phyloP scores from a whole-genome alignment of 1,140 invertebrate species.

The Sitobion miscanthi region DNA sequence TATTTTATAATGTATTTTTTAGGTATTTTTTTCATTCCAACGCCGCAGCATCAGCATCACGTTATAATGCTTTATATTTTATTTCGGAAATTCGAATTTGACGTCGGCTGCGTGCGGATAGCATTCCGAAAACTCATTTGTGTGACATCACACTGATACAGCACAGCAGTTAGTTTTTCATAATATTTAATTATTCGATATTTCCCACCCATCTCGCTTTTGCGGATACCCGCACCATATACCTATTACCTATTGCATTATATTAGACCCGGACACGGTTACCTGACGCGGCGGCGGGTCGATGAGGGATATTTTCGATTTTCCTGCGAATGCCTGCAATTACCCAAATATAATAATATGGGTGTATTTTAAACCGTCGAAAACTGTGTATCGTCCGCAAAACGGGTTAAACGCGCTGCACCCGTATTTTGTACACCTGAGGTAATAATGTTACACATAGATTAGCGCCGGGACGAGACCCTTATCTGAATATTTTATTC shows the following conservation, averaged over 20 bases:
- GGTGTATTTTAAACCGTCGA: not conserved
- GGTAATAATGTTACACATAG: not conserved
- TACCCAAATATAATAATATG: not conserved
- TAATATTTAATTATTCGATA: no score
- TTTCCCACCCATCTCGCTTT: no score
- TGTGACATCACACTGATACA: no score
- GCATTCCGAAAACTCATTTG: no score
- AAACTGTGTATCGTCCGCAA: not conserved
- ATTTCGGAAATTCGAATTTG: no score
- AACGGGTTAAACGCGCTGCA: not conserved
- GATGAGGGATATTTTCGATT: not conserved
- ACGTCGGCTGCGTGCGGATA: no score
- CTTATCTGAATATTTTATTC: slow-evolving; percentile 5
- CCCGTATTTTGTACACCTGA: not conserved
- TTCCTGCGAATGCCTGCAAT: not conserved
- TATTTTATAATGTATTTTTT: no score
- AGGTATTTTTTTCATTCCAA: not conserved
- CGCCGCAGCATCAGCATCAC: no score
- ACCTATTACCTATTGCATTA: rapidly evolving
- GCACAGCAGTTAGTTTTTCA: not conserved
- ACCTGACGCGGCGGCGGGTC: not conserved
- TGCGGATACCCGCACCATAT: no score
- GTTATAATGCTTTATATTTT: no score
- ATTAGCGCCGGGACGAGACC: not conserved
- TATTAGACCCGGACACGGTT: not conserved